phyloP scores from a whole-genome alignment of 2,797 vertebrate species.

The Scomberomorus guttatus region DNA sequence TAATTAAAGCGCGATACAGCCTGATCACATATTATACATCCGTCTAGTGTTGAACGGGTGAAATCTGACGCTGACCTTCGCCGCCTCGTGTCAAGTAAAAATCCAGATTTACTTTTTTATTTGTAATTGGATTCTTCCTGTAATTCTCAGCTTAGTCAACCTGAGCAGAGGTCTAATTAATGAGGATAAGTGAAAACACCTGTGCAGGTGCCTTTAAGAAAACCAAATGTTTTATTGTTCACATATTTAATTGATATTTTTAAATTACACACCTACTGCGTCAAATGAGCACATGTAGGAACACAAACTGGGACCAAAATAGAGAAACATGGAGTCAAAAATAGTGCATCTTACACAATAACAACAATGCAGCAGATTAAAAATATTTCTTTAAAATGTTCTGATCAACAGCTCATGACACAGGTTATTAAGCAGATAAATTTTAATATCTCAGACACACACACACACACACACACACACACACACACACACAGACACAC shows the following conservation, averaged over 20 bases:
- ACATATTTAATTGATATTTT: slow-evolving; percentile 10
- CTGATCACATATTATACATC: neutral
- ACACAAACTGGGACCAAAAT: slow-evolving; percentile 22
- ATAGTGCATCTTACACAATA: slow-evolving; percentile 21
- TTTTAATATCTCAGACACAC: slow-evolving; percentile 35
- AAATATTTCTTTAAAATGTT: slow-evolving; percentile 61
- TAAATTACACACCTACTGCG: slow-evolving; percentile 6
- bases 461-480: slow-evolving; percentile 39
- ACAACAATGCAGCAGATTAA: slow-evolving; percentile 37
- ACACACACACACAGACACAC: slow-evolving; percentile 42
- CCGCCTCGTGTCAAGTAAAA: neutral
- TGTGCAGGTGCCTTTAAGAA: neutral
- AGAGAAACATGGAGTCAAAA: slow-evolving; percentile 17
- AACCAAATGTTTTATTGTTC: neutral
- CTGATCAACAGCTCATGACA: slow-evolving; percentile 75
- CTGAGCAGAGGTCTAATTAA: neutral
- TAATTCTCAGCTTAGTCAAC: neutral
- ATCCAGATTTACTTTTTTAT: neutral
- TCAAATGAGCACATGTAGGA: neutral
- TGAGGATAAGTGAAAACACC: neutral
- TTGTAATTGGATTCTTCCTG: neutral
- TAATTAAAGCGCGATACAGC: too few relatives aligned
- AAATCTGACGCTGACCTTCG: neutral
- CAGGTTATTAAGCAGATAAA: slow-evolving; percentile 70
- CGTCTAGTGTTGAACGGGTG: neutral